These are phyloP conservation scores for Eupithecia inturbata DNA, from an alignment of 2,888 invertebrate species.

Conservation along the genomic window DNA sequence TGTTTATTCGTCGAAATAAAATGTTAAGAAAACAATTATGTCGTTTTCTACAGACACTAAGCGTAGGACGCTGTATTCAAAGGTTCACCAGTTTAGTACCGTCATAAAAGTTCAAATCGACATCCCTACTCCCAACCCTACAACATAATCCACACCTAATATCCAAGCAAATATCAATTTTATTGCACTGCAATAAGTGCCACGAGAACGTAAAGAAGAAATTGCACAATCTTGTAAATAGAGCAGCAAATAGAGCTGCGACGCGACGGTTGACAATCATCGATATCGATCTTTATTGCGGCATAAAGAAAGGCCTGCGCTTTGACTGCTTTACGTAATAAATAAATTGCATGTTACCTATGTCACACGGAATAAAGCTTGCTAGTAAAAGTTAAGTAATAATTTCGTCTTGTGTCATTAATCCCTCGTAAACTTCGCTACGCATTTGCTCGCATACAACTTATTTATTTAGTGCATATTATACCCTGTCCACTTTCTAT, in stretches of 20 bases:
- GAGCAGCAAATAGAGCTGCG: conserved; percentile 49
- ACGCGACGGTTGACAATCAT: conserved; percentile 43
- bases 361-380: neutral
- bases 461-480: conserved; percentile 49
- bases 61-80: conserved; percentile 41
- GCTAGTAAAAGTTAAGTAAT: conserved; percentile 42
- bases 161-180: conserved; percentile 29
- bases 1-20: neutral
- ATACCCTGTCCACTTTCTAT: conserved; percentile 47
- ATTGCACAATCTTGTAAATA: conserved; percentile 39
- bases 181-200: conserved; percentile 11
- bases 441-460: conserved; percentile 43
- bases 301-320: conserved; percentile 37
- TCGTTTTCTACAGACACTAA: conserved; percentile 28
- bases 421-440: conserved; percentile 49
- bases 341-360: conserved; percentile 37
- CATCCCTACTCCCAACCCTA: conserved; percentile 44
- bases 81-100: conserved; percentile 42
- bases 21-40: conserved; percentile 16
- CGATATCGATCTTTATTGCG: conserved; percentile 46
- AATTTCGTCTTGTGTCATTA: conserved; percentile 46
- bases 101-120: conserved; percentile 47
- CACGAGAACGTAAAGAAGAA: neutral
- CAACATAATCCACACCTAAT: conserved; percentile 24
- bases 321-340: conserved; percentile 41